These are phyloP conservation scores for Melanostigma gelatinosum DNA, from an alignment of 2,113 vertebrate species.

Conservation along the genomic window DNA sequence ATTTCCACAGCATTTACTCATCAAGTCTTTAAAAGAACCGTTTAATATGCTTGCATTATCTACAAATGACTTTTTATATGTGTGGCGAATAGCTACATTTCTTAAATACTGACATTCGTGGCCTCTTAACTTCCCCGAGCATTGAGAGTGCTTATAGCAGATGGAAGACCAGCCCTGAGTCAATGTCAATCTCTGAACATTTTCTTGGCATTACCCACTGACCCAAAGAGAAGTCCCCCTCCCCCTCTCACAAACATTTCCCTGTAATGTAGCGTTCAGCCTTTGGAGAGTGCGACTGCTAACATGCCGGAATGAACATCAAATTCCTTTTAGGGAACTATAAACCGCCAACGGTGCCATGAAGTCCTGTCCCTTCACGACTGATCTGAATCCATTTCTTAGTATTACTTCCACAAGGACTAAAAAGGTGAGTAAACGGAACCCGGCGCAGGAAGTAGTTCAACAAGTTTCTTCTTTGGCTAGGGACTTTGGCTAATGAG, in stretches of 20 bases:
- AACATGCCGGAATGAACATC: conserved; percentile 70
- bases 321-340: conserved; percentile 74
- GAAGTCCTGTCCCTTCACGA: conserved; percentile 49
- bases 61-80: conserved; percentile 1
- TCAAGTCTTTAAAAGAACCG: conserved; percentile 14
- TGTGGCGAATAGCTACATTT: neutral
- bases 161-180: conserved; percentile 48
- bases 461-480: conserved; percentile 30
- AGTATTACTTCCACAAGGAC: conserved; percentile 35
- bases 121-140: conserved; percentile 1
- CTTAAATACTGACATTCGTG: conserved; percentile 30
- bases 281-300: conserved; percentile 55
- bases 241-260: conserved; percentile 55
- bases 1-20: conserved; percentile 20
- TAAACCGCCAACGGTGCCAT: conserved; percentile 47
- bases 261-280: conserved; percentile 54
- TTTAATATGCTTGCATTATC: conserved; percentile 8
- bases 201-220: conserved; percentile 58
- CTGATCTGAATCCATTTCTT: conserved; percentile 33
- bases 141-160: conserved; percentile 19
- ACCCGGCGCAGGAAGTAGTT: conserved; percentile 30
- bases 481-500: conserved; percentile 63
- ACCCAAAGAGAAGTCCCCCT: conserved; percentile 58
- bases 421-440: conserved; percentile 32
- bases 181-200: conserved; percentile 57